Conservation (phyloP, 2,797 vertebrate species). For the Sebastes taczanowskii region DNA sequence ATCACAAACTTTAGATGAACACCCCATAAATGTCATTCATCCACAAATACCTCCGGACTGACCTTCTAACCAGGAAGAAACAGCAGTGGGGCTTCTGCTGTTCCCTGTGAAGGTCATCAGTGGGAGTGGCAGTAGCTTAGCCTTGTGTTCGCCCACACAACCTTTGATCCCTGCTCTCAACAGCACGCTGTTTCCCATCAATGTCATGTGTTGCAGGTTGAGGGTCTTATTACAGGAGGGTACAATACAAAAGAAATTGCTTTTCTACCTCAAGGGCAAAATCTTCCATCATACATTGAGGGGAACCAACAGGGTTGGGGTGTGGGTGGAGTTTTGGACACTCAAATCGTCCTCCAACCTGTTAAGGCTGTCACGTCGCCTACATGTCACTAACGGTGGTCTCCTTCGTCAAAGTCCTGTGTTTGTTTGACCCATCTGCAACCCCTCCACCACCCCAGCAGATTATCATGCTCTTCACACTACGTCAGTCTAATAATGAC, state of each 20-base stretch:
- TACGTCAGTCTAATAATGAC: no score
- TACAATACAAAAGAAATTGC: neutral
- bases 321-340: neutral
- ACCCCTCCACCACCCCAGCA: no score
- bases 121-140: constrained; percentile 7
- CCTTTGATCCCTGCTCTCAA: constrained; percentile 30
- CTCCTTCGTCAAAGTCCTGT: no score
- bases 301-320: neutral
- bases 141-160: constrained; percentile 30
- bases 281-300: neutral
- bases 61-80: constrained; percentile 27
- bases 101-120: constrained; percentile 36
- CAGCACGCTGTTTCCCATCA: constrained; percentile 2
- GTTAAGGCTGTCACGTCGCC: neutral
- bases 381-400: no score
- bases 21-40: constrained; percentile 13
- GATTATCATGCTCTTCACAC: no score
- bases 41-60: neutral
- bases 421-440: no score
- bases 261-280: neutral
- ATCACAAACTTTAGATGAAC: neutral
- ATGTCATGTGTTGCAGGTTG: constrained; percentile 13
- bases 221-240: neutral
- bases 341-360: neutral
- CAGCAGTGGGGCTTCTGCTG: constrained; percentile 1